Evolutionary conservation across 2,888 invertebrate species (phyloP), one percentile per base, ranked within the genome.

Genomic region (Pinctada fucata): DNA sequence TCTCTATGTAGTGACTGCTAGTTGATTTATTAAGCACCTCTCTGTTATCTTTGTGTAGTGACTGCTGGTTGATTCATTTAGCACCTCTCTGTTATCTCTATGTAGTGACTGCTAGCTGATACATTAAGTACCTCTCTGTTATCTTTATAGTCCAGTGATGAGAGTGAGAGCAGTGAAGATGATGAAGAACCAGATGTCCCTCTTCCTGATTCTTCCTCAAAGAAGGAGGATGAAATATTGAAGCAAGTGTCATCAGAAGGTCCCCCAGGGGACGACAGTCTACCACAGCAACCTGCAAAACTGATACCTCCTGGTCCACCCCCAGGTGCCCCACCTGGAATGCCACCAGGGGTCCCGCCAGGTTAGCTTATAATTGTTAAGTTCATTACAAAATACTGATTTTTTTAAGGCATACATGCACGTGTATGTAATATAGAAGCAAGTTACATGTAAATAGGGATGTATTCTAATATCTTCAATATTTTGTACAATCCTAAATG

Each of bases 291-390:
- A 3, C 82, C 82, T 8, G 67, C 65, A 47, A 83, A 79, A 66
- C 78, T 82, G 2, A 50, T 86, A 13, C 85, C 85, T n/a, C 87
- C 89, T 16, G 87, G 88, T 10, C 87, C 89, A n/a, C 90, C 89
- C 2, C 87, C 88, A 13, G 87, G 88, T 47, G 87, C 88, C 2
- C 90, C 90, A 1, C 89, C 90, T 13, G 90, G 90, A 0, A 64
- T 87, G 4, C 91, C 91, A 2, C 91, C 91, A 50, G 91, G 90
- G 58, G 74, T 89, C 31, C 90, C 91, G 64, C 90, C 89, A 81
- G 89, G 89, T 90, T 58, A 58, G 58, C 13, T 10, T 58, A 10
- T 79, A 78, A 72, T 67, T 13, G 3, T 63, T 31, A 1, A 10
- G 3, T 45, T 67, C 10, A 45, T 67, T 64, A 64, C 13, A 3